Base-by-base conservation (phyloP, 2,113 vertebrate genomes). In the Plectropomus leopardus region DNA sequence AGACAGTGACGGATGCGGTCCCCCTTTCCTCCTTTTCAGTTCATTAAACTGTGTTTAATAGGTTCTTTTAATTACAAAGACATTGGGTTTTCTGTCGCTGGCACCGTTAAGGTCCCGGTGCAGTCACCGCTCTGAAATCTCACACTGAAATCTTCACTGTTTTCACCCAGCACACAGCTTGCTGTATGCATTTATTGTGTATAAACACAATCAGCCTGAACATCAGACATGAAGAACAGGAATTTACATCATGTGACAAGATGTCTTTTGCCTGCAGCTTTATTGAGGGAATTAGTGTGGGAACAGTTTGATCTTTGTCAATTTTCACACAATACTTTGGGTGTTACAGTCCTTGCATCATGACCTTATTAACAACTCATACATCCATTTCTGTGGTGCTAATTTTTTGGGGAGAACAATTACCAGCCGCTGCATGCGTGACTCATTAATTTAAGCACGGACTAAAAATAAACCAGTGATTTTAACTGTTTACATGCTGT, bases 301-400 rank as follows among this genome's bases (percentile, higher is more conserved):
- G 80, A 90, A 90, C 61, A 84, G 63, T 74, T 81, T 57, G 59
- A 58, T 86, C 83, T 83, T 86, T 86, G 78, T 79, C 51, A 64
- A 26, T 64, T 71, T 51, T 75, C 63, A 69, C 57, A 77, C 59
- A 57, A 48, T n/a, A 50, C 44, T 30, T 47, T 42, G 50, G 21
- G 36, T 67, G 53, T 45, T 42, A 32, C 61, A 61, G 36, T 78
- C 48, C 44, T 36, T 34, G 32, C 63, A 58, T 76, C 60, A 8
- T 51, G 63, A 70, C 53, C 13, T 80, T 64, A 55, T 73, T 68
- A 81, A 74, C 78, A 60, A 50, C 53, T 61, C 71, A 55, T 26
- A 60, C 80, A 64, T 64, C 42, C 44, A 24, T 68, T 74, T 84
- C 55, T 30, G 34, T 11, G 34, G 64, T 57, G 76, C 10, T 42